Base-by-base conservation (phyloP, 64 coral and sea anemone genomes). In the Montipora efflorescens region DNA sequence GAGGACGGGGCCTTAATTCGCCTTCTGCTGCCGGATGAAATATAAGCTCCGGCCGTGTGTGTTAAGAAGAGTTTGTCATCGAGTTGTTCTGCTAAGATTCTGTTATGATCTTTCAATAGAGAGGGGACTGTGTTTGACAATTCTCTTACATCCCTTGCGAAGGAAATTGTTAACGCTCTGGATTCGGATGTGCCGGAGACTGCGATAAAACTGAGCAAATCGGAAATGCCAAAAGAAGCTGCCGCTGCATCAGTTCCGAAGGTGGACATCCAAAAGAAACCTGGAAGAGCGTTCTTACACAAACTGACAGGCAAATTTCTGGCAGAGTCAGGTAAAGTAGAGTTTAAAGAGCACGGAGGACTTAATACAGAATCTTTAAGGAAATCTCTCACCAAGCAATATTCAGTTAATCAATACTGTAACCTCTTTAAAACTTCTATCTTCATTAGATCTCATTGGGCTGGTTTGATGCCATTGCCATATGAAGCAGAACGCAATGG, bases 281-380 rank as follows among this genome's bases (percentile, higher is more conserved):
- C 96, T 2, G 96, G 96, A 52, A 49, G 96, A 45, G 96, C 96
- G 48, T 98, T 98, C 51, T 79, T 87, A 23, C 96, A 98, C 68
- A 83, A 89, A 82, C 36, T 89, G 11, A 89, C 89, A 44, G 93
- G 93, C 50, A 92, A 98, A 78, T 98, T 91, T 67, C 36, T 98
- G 66, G 93, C 96, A 7, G 96, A 98, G 49, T 94, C 96, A 62
- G 96, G 96, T 76, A 89, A n/a, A n/a, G 8, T 16, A 12, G 13
- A 64, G 14, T 14, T 4, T 4, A 15, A 8, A 45, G 3, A 25
- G 18, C 44, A 23, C 5, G 45, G 13, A 82, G n/a, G 6, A 23
- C 19, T 11, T 7, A 57, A 36, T 3, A 50, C 19, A 47, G 46
- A 19, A 22, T 7, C 7, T 47, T 5, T 80, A 9, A 80, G 76